These are phyloP conservation scores for Lycorma delicatula DNA, from an alignment of 1,140 invertebrate genomes.

Conservation along the genomic window DNA sequence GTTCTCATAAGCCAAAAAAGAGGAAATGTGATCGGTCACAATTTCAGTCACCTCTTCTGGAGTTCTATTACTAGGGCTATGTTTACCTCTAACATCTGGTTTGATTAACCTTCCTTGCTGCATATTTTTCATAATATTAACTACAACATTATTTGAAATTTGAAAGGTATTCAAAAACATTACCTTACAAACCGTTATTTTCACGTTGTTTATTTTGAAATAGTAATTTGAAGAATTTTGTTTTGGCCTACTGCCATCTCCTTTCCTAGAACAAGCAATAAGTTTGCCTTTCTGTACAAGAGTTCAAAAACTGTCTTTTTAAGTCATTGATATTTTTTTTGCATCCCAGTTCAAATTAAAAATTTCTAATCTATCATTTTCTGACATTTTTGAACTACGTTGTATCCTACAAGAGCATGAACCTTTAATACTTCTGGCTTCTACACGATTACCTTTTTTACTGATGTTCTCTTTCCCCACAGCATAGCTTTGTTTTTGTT, in stretches of 20 bases:
- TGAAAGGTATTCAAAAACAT: slow-evolving; percentile 15
- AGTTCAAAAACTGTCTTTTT: slow-evolving; percentile 11
- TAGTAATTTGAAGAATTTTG: slow-evolving; percentile 8
- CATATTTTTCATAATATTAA: slow-evolving; percentile 17
- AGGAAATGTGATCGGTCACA: slow-evolving; percentile 14
- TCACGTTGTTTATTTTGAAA: slow-evolving; percentile 9
- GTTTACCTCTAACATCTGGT: slow-evolving; percentile 13
- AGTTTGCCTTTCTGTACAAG: slow-evolving; percentile 9
- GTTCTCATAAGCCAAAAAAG: slow-evolving; percentile 10
- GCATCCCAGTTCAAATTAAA: slow-evolving; percentile 8
- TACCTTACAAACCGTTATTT: slow-evolving; percentile 9
- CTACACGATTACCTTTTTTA: too few species aligned
- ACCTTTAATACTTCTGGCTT: slow-evolving; percentile 5
- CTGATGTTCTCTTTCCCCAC: neutral
- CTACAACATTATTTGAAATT: slow-evolving; percentile 11
- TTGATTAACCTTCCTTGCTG: slow-evolving; percentile 15
- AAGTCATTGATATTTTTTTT: slow-evolving; percentile 4
- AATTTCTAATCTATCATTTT: slow-evolving; percentile 7
- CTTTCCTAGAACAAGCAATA: slow-evolving; percentile 10
- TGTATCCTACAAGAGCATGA: slow-evolving; percentile 12
- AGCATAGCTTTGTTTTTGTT: neutral
- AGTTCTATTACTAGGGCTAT: slow-evolving; percentile 14
- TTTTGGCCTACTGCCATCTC: slow-evolving; percentile 6
- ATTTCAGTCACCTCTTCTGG: slow-evolving; percentile 7
- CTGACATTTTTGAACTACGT: neutral